These are phyloP conservation scores for Charina bottae DNA, from an alignment of 2,113 vertebrate genomes.

Conservation along the genomic window DNA sequence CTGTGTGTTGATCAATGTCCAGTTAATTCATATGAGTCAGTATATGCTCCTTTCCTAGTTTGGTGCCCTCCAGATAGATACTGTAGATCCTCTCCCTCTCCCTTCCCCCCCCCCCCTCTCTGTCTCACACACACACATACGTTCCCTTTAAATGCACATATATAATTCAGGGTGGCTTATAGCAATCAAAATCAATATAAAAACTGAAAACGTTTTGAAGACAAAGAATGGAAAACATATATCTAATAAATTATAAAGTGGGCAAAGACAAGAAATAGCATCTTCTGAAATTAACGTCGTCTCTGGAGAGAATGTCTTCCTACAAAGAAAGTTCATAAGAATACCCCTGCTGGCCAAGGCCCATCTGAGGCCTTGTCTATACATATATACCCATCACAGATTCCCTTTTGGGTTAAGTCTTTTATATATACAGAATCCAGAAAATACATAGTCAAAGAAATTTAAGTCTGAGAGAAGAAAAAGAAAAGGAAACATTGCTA, in stretches of 20 bases:
- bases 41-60: neutral
- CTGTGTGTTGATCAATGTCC: conserved; percentile 19
- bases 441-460: no score
- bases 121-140: neutral
- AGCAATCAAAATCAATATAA: neutral
- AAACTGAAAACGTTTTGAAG: neutral
- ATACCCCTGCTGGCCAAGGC: neutral
- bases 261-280: neutral
- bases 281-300: neutral
- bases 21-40: neutral
- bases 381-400: no score
- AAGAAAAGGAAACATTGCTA: no score
- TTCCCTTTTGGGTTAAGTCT: no score
- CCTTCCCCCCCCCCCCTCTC: no score
- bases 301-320: neutral
- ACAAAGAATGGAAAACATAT: neutral
- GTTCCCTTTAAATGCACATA: neutral
- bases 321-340: neutral
- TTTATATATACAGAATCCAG: no score
- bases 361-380: neutral
- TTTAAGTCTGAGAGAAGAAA: no score
- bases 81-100: neutral
- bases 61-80: neutral
- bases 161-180: neutral
- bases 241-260: neutral